Base-by-base conservation (phyloP, 2,797 vertebrate genomes). In the Pseudochromis fuscus region DNA sequence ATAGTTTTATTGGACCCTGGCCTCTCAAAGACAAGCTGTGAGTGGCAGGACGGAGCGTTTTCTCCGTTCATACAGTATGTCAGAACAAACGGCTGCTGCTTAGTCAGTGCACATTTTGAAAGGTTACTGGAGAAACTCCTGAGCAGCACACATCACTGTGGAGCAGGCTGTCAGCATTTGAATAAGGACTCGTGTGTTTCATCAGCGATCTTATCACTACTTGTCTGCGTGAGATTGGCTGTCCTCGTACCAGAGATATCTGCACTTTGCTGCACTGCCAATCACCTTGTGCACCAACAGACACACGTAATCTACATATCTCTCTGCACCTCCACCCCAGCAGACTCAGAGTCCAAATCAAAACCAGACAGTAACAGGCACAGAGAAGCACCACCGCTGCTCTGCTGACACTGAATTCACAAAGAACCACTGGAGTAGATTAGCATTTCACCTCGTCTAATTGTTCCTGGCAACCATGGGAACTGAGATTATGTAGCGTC, bases 361-460 rank as follows among this genome's bases (percentile, higher is more conserved):
- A 67, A 81, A 52, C 27, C 57, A 18, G 33, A 40, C 33, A 23
- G 18, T 35, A 72, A 51, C 1, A n/a, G n/a, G 13, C 13, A 60
- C 53, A 44, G 35, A 78, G 10, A 67, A 35, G 68, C 67, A 3
- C 10, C 4, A 2, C 24, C 65, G 71, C 48, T 18, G 16, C 63
- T 75, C 30, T 15, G 31, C 75, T 65, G 56, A 67, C 18, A 10
- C 42, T 52, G 50, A 27, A 7, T 74, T 75, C 64, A 28, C 45
- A 78, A 24, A 35, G 49, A 75, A 56, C 73, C 69, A 21, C 58
- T 58, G 53, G 62, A 82, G 79, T 48, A 76, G 72, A 85, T 85
- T 61, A 83, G 59, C 52, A 19, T 78, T 77, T 81, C 72, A 84
- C 82, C 81, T 80, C 67, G 42, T 75, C 51, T 76, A 75, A 75